Percentiles rank a stretch among this genome's conserved stretches.
Evolutionary conservation across 2,888 invertebrate species (phyloP).

Genomic region (Trichogramma evanescens): DNA sequence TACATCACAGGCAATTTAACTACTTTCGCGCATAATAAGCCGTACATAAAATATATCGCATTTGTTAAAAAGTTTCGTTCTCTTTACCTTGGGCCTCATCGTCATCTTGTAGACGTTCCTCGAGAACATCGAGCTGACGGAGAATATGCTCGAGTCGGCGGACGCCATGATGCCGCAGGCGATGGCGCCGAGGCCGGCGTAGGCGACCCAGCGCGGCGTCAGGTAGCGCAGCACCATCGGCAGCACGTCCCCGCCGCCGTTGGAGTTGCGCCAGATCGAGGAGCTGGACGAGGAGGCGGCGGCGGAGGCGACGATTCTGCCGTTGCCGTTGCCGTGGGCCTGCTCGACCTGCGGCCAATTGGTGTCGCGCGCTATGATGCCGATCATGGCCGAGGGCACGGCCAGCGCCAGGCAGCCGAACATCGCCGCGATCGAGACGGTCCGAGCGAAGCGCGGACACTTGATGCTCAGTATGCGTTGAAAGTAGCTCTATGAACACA

Average conservation of each 20-base stretch:
- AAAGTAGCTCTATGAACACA: constrained; percentile 53
- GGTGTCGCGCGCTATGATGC: constrained; percentile 55
- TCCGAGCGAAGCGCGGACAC: constrained; percentile 57
- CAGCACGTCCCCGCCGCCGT: constrained; percentile 55
- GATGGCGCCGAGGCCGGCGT: constrained; percentile 65
- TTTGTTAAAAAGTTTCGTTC: neutral
- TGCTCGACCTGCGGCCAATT: constrained; percentile 53
- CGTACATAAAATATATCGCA: neutral
- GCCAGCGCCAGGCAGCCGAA: constrained; percentile 60
- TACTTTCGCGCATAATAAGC: neutral
- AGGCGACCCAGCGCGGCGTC: constrained; percentile 55
- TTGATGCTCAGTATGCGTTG: constrained; percentile 63
- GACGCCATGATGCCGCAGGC: constrained; percentile 74
- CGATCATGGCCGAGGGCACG: constrained; percentile 60
- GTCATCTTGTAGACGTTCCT: constrained; percentile 63
- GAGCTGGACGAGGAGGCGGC: constrained; percentile 19
- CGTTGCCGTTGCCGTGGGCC: constrained; percentile 28
- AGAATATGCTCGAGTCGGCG: constrained; percentile 65
- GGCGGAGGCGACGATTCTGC: too few relatives aligned
- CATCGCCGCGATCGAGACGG: constrained; percentile 59
- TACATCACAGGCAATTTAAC: constrained; percentile 5
- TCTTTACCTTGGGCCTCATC: constrained; percentile 56
- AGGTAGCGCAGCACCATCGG: constrained; percentile 59
- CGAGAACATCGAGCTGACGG: constrained; percentile 67
- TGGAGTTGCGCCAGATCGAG: constrained; percentile 38